A percentile compares a stretch with the other conserved stretches of the same genome.
phyloP scores from a whole-genome alignment of 2,113 vertebrate species.

The Triplophysa dalaica region DNA sequence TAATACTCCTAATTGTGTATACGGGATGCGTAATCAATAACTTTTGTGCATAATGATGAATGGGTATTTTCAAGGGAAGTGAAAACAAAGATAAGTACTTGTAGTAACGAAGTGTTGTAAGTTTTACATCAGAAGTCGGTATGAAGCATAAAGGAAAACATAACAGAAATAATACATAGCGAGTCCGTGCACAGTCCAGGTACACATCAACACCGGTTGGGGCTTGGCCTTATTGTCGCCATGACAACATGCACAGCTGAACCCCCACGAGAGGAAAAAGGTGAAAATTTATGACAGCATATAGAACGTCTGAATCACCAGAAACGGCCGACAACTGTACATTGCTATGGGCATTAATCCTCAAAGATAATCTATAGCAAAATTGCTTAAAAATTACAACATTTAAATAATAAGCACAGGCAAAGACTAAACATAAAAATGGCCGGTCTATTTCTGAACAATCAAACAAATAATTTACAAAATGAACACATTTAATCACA shows the following conservation, averaged over 20 bases:
- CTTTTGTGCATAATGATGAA: constrained; percentile 8
- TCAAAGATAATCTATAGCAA: no score
- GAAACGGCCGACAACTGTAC: neutral
- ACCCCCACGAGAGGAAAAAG: neutral
- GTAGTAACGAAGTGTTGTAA: no score
- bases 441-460: no score
- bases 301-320: neutral
- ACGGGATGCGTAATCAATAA: constrained; percentile 11
- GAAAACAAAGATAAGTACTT: constrained; percentile 1
- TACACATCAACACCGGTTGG: neutral
- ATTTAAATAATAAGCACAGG: no score
- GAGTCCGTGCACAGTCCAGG: neutral
- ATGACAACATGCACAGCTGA: neutral
- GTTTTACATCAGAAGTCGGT: no score
- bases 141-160: neutral
- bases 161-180: neutral
- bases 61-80: neutral
- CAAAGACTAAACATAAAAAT: no score
- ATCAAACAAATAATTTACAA: no score
- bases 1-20: neutral
- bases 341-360: constrained; percentile 10
- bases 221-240: constrained; percentile 19
- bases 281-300: neutral
- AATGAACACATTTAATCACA: no score
- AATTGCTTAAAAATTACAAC: no score